Conservation (phyloP, 1,140 invertebrate species). For the Grapholita molesta region DNA sequence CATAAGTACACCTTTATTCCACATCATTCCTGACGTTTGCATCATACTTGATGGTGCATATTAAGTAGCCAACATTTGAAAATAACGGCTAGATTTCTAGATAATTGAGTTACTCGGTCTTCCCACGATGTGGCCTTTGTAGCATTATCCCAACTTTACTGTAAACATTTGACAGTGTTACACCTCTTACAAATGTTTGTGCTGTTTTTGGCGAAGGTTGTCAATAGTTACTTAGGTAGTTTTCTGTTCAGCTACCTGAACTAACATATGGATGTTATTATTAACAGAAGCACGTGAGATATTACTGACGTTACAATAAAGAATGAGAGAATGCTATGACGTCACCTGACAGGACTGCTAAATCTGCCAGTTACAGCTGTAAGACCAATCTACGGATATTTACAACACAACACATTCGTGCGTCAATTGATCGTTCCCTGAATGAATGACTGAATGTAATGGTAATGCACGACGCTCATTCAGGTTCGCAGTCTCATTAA, state of each 20-base stretch:
- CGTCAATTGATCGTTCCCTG: not conserved
- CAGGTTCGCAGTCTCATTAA: not conserved
- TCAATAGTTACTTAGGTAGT: not conserved
- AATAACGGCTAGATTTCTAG: too few relatives aligned
- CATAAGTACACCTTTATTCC: too few relatives aligned
- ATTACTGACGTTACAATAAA: too few relatives aligned
- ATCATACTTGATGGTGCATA: too few relatives aligned
- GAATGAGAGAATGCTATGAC: not conserved
- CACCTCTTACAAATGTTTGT: too few relatives aligned
- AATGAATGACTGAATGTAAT: not conserved
- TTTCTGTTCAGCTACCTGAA: not conserved
- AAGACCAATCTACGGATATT: not conserved
- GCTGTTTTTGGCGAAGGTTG: too few relatives aligned
- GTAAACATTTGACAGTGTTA: too few relatives aligned
- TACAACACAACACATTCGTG: slow-evolving; percentile 7
- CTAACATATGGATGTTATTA: not conserved
- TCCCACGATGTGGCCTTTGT: too few relatives aligned
- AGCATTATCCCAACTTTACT: too few relatives aligned
- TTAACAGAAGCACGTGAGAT: not conserved
- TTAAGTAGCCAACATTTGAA: too few relatives aligned
- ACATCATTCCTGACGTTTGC: too few relatives aligned
- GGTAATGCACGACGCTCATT: not conserved
- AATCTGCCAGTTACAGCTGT: not conserved
- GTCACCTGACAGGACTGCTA: not conserved
- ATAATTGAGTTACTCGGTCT: too few relatives aligned